Base-by-base conservation (phyloP, 2,113 vertebrate genomes). In the Blennius ocellaris region DNA sequence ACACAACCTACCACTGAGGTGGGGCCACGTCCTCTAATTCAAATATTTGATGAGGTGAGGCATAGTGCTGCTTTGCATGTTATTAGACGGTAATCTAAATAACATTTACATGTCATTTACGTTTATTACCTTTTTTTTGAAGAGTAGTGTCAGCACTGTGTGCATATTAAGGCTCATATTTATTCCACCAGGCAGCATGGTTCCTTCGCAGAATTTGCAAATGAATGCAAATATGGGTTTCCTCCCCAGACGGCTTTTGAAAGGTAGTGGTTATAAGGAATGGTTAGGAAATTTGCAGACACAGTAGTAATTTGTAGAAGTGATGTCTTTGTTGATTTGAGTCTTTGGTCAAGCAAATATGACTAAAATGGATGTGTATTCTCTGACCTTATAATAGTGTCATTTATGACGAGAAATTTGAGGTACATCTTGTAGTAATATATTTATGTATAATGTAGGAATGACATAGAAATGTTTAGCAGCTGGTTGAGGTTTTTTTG, bases 61-160 rank as follows among this genome's bases (percentile, higher is more conserved):
- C 81, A 73, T 44, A 60, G 56, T 17, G 55, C 79, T 78, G 76
- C 73, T 87, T 84, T 90, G 83, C 78, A 88, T 84, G 77, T 45
- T 72, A 72, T 91, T 91, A 84, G 78, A 86, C 78, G 62, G 82
- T 83, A 90, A 91, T 92, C 84, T 89, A 84, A 92, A 92, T 91
- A 86, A 53, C 83, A 90, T 90, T 90, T 88, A 78, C 88, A 90
- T 92, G 80, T 89, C 72, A 89, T 92, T 91, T 90, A 83, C 59
- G 80, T 77, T 81, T 78, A 81, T 89, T 86, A 83, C 70, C 56
- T 76, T 86, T 53, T 65, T 69, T 87, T 69, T 59, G 65, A 86
- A 73, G 76, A 86, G 69, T 56, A 50, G 50, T 74, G 81, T 89
- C 81, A 89, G 71, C 77, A 75, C 45, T 60, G 37, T 80, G 68